phyloP scores from a whole-genome alignment of 2,797 vertebrate species.

The Anabas testudineus region DNA sequence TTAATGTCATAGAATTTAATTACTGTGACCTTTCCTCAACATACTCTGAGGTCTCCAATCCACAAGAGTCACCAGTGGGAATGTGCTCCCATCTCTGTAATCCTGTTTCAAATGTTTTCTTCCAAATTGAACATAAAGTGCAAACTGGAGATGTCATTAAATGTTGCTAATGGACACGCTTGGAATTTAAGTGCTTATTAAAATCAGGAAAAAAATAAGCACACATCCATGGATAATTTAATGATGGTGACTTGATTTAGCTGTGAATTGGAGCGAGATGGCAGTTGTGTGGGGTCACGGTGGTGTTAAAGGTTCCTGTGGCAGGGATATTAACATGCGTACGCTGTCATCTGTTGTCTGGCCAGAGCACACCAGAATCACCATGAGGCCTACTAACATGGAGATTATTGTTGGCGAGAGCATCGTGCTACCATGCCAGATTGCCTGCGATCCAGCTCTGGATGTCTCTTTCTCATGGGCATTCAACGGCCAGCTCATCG shows the following conservation, averaged over 20 bases:
- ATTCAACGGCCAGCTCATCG: conserved; percentile 90
- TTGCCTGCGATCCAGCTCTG: conserved; percentile 91
- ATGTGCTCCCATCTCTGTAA: conserved; percentile 55
- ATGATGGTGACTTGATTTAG: conserved; percentile 32
- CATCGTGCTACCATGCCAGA: conserved; percentile 94
- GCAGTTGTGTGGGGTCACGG: conserved; percentile 36
- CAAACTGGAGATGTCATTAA: conserved; percentile 64
- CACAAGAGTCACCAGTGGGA: conserved; percentile 51
- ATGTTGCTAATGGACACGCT: conserved; percentile 49
- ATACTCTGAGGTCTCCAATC: conserved; percentile 60
- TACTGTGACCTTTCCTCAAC: conserved; percentile 79
- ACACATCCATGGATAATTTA: conserved; percentile 30
- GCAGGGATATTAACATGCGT: conserved; percentile 67
- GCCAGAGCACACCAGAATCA: conserved; percentile 94
- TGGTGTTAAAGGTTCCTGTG: conserved; percentile 48
- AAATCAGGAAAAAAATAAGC: conserved; percentile 47
- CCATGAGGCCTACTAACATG: conserved; percentile 92
- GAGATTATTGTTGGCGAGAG: conserved; percentile 97
- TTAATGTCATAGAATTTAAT: conserved; percentile 83
- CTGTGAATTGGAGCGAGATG: conserved; percentile 24
- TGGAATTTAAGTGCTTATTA: conserved; percentile 57
- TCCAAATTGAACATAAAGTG: conserved; percentile 51
- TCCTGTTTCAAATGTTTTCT: conserved; percentile 57
- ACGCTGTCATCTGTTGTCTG: conserved; percentile 66
- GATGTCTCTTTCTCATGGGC: conserved; percentile 95